A percentile compares a stretch with the other conserved stretches of the same genome.
Conservation (phyloP, 2,113 vertebrate genomes). For the Ciconia maguari region DNA sequence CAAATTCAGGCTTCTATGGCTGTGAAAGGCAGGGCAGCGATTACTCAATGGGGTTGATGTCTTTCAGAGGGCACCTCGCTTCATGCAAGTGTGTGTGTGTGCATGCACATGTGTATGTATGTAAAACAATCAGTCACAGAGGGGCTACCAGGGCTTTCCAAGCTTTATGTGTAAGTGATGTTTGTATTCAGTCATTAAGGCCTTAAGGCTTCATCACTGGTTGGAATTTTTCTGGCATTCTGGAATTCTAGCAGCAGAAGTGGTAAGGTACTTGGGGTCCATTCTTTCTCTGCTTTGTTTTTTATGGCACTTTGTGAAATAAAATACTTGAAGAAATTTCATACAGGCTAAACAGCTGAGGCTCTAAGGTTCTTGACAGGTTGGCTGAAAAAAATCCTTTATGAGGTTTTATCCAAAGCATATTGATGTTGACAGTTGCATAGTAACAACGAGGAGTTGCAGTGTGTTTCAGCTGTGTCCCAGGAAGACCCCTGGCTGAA, state of each 20-base stretch:
- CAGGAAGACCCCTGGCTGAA: neutral
- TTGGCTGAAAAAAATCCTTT: neutral
- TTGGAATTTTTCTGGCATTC: neutral
- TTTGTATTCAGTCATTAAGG: neutral
- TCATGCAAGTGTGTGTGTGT: neutral
- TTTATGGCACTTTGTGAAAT: neutral
- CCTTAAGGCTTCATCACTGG: neutral
- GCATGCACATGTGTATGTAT: accelerated
- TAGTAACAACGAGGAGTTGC: neutral
- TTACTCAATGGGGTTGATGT: neutral
- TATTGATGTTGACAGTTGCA: neutral
- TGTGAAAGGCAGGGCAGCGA: neutral
- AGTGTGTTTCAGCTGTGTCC: neutral
- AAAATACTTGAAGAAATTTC: neutral
- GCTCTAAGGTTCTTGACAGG: neutral
- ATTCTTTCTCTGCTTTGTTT: neutral
- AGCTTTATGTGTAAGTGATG: neutral
- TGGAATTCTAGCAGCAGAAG: neutral
- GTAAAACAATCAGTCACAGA: neutral
- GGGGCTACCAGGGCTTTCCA: neutral
- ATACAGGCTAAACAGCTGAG: neutral
- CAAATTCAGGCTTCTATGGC: neutral
- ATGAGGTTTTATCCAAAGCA: neutral
- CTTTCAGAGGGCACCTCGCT: neutral
- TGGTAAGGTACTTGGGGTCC: neutral